Percentiles rank a stretch among this genome's conserved stretches.
phyloP scores from a whole-genome alignment of 92 coral and sea anemone genomes.

The Meandrina meandrites region DNA sequence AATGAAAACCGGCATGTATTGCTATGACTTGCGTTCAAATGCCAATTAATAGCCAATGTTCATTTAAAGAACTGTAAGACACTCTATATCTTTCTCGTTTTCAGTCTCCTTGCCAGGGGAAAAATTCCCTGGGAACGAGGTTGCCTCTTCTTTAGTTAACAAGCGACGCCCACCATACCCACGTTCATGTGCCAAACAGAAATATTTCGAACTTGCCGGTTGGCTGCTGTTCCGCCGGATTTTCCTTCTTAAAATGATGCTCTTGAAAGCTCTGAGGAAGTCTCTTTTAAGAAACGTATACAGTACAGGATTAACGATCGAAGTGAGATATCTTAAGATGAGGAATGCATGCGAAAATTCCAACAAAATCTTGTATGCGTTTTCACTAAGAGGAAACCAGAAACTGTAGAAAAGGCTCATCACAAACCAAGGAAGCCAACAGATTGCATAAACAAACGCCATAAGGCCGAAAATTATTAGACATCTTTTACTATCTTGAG shows the following conservation, averaged over 20 bases:
- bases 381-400: slow-evolving; percentile 12
- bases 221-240: not conserved
- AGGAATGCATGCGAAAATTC: slow-evolving; percentile 9
- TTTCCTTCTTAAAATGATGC: not conserved
- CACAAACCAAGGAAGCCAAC: slow-evolving; percentile 38
- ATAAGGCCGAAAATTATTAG: slow-evolving; percentile 18
- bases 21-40: too few species aligned
- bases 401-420: slow-evolving; percentile 2
- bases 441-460: slow-evolving; percentile 12
- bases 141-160: too few species aligned
- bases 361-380: too few species aligned
- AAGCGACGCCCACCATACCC: too few species aligned
- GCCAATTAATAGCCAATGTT: too few species aligned
- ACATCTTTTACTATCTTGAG: not conserved
- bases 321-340: slow-evolving; percentile 28
- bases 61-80: too few species aligned
- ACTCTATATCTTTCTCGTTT: too few species aligned
- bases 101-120: too few species aligned
- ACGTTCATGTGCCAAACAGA: not conserved
- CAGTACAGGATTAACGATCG: slow-evolving; percentile 27
- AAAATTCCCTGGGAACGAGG: too few species aligned
- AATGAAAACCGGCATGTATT: too few species aligned
- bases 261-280: slow-evolving; percentile 13
- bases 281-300: slow-evolving; percentile 39
- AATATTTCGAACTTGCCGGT: not conserved